Evolutionary conservation across 2,113 vertebrate species (phyloP).

Genomic region (Carassius carassius): DNA sequence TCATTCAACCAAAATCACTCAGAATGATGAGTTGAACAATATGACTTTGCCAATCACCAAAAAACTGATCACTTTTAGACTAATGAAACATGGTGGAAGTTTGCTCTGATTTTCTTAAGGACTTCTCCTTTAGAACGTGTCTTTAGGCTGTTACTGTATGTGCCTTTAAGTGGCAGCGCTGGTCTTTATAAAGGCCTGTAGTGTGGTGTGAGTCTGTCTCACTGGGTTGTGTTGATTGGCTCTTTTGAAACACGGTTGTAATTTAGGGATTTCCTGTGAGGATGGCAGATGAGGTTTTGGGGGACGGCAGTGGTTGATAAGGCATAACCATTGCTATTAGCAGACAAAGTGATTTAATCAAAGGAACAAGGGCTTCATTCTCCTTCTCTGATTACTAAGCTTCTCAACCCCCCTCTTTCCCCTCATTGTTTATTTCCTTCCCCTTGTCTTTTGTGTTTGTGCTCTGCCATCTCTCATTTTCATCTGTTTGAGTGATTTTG

Average conservation of each 20-base stretch:
- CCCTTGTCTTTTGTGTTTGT: slow-evolving; percentile 27
- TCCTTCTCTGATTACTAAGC: slow-evolving; percentile 42
- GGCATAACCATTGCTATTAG: slow-evolving; percentile 51
- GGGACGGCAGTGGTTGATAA: slow-evolving; percentile 30
- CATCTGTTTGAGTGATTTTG: slow-evolving; percentile 16
- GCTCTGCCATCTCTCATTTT: slow-evolving; percentile 18
- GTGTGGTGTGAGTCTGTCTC: slow-evolving; percentile 20
- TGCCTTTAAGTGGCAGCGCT: slow-evolving; percentile 3
- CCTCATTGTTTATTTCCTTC: slow-evolving; percentile 18
- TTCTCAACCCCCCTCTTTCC: slow-evolving; percentile 15
- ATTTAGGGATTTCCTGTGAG: slow-evolving; percentile 50
- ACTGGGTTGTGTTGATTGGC: slow-evolving; percentile 47
- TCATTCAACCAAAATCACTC: slow-evolving; percentile 17
- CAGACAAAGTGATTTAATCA: slow-evolving; percentile 58
- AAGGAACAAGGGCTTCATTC: slow-evolving; percentile 36
- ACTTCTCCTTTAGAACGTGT: neutral
- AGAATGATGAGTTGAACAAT: slow-evolving; percentile 8
- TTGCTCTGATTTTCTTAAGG: neutral
- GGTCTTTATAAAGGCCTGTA: slow-evolving; percentile 12
- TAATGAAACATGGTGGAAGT: neutral
- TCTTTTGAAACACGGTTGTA: slow-evolving; percentile 51
- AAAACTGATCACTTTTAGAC: neutral
- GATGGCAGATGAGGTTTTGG: slow-evolving; percentile 22
- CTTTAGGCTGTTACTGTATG: neutral
- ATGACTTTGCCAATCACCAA: slow-evolving; percentile 8